phyloP scores from a whole-genome alignment of 1,140 invertebrate species.

The Bombus impatiens region DNA sequence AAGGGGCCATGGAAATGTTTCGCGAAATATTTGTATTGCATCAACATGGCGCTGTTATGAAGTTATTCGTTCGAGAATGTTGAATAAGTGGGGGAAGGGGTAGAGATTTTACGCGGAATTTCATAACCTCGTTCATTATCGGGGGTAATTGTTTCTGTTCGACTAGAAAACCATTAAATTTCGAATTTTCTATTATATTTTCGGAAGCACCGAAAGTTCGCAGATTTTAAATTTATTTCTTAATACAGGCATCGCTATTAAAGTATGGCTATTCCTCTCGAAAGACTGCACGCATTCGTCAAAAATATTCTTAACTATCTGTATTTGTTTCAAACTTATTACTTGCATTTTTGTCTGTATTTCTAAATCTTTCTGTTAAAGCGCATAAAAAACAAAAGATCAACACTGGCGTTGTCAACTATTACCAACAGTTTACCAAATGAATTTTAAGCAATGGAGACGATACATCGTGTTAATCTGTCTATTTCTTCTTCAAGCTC shows the following conservation, averaged over 20 bases:
- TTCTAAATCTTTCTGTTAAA: neutral
- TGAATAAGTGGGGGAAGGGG: neutral
- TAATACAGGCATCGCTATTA: neutral
- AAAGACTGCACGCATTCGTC: neutral
- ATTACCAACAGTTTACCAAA: no score
- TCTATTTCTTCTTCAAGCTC: neutral
- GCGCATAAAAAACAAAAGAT: no score
- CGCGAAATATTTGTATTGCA: neutral
- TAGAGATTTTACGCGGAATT: neutral
- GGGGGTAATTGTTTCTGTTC: neutral
- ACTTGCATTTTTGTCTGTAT: no score
- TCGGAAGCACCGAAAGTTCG: neutral
- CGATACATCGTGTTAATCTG: neutral
- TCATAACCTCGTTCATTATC: neutral
- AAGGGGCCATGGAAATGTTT: neutral
- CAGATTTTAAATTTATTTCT: neutral
- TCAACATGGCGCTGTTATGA: neutral
- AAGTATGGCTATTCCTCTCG: neutral
- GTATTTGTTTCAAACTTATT: neutral
- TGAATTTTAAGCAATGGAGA: no score
- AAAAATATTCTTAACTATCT: neutral
- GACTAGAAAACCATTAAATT: neutral
- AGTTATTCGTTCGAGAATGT: conserved; percentile 5
- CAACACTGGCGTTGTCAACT: no score
- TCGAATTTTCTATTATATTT: neutral